Conservation (phyloP, 2,888 invertebrate genomes). For the Aphidoletes aphidimyza region DNA sequence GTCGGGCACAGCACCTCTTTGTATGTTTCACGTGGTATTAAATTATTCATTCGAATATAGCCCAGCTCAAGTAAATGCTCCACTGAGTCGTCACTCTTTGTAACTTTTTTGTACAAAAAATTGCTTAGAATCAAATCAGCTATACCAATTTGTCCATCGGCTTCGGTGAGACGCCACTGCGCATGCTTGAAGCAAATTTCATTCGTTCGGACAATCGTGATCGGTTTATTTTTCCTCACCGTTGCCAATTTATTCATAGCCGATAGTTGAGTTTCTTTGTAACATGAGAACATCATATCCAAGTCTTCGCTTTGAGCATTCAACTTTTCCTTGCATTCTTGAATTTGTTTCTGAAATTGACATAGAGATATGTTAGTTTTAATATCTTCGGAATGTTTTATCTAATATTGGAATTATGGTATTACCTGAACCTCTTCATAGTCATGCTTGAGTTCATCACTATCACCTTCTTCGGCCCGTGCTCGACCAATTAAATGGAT, state of each 20-base stretch:
- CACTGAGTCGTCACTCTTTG: conserved; percentile 95
- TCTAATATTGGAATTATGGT: no score
- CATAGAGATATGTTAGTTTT: no score
- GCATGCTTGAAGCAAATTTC: conserved; percentile 99
- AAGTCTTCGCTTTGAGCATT: conserved; percentile 91
- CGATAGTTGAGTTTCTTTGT: conserved; percentile 80
- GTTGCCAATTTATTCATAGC: conserved; percentile 71
- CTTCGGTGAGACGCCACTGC: conserved; percentile 96
- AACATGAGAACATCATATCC: conserved; percentile 94
- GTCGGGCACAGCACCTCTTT: conserved; percentile 86
- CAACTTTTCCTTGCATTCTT: conserved; percentile 89
- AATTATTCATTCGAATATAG: conserved; percentile 93
- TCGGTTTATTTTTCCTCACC: conserved; percentile 76
- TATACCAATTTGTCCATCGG: conserved; percentile 97
- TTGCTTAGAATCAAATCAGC: conserved; percentile 95
- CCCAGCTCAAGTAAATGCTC: conserved; percentile 97
- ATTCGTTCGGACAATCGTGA: conserved; percentile 83
- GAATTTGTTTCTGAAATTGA: conserved; percentile 70
- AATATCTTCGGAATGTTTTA: no score
- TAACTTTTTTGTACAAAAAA: conserved; percentile 96
- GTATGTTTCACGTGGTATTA: conserved; percentile 93
- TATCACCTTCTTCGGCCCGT: conserved; percentile 75
- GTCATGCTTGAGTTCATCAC: conserved; percentile 73
- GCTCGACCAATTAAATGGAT: conserved; percentile 87
- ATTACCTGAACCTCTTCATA: conserved; percentile 77